Conservation (phyloP, 1,140 invertebrate species). For the Luehdorfia chinensis region DNA sequence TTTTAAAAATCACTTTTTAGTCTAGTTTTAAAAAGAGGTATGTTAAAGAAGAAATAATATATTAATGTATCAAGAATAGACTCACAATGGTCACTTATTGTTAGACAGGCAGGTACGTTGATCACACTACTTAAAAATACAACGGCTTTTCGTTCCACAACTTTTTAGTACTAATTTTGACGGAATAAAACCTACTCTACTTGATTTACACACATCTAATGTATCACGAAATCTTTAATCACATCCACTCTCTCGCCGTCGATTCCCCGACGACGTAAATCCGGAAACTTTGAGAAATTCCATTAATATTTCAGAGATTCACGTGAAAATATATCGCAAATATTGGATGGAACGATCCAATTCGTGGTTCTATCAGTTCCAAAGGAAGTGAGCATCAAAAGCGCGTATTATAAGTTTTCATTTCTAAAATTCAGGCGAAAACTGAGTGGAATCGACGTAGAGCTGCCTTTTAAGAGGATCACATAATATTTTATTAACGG, state of each 20-base stretch:
- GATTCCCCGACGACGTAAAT: slow-evolving; percentile 20
- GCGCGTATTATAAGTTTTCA: slow-evolving; percentile 24
- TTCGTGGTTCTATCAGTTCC: slow-evolving; percentile 31
- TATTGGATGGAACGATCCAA: slow-evolving; percentile 33
- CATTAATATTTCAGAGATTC: slow-evolving; percentile 37
- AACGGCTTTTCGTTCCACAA: too few relatives aligned
- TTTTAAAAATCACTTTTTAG: too few relatives aligned
- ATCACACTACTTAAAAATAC: too few relatives aligned
- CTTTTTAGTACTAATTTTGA: too few relatives aligned
- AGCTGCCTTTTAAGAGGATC: background rate
- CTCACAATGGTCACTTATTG: too few relatives aligned
- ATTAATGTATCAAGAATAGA: too few relatives aligned
- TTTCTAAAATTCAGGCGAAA: too few relatives aligned
- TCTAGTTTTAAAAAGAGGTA: too few relatives aligned
- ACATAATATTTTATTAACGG: too few relatives aligned
- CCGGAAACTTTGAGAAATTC: slow-evolving; percentile 35
- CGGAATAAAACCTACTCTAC: too few relatives aligned
- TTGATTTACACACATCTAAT: background rate
- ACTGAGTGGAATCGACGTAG: background rate
- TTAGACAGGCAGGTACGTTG: too few relatives aligned
- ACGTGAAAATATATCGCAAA: slow-evolving; percentile 37
- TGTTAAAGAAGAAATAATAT: too few relatives aligned
- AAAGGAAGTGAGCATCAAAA: slow-evolving; percentile 27
- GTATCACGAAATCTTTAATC: slow-evolving; percentile 14
- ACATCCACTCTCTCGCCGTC: slow-evolving; percentile 1